A percentile compares a stretch with the other conserved stretches of the same genome.
Evolutionary conservation across 2,113 vertebrate species (phyloP).

Genomic region (Aldabrachelys gigantea): DNA sequence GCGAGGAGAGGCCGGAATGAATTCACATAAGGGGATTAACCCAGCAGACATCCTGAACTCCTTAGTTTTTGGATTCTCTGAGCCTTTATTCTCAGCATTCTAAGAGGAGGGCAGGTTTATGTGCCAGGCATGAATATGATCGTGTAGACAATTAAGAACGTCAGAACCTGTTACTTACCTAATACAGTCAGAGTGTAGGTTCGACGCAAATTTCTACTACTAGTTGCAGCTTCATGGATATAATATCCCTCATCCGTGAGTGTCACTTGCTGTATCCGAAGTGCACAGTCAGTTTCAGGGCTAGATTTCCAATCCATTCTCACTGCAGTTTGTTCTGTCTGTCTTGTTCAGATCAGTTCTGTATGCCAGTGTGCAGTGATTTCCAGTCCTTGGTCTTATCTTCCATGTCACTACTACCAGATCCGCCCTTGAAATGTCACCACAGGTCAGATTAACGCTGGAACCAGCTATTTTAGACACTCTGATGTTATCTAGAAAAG

Average conservation of each 20-base stretch:
- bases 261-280: slow-evolving; percentile 53
- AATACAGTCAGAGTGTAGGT: not conserved
- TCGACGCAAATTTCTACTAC: not conserved
- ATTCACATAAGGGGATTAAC: not conserved
- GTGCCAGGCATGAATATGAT: not conserved
- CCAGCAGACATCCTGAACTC: not conserved
- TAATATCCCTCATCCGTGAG: slow-evolving; percentile 65
- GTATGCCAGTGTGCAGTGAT: not conserved
- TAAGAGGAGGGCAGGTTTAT: not conserved
- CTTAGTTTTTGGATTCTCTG: not conserved
- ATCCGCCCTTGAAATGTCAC: fast-evolving
- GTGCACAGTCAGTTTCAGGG: not conserved
- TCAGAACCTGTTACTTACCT: slow-evolving; percentile 59
- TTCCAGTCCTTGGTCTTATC: not conserved
- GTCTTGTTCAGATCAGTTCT: fast-evolving
- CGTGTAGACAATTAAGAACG: not conserved
- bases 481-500: not conserved
- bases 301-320: slow-evolving; percentile 49
- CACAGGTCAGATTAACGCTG: not conserved
- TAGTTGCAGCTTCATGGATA: fast-evolving
- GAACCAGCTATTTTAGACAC: fast-evolving
- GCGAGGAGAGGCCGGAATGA: not conserved
- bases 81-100: not conserved
- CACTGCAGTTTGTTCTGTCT: slow-evolving; percentile 8
- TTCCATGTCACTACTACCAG: not conserved